These are phyloP conservation scores for Clostera curtula DNA, from an alignment of 2,888 invertebrate genomes.

Conservation along the genomic window DNA sequence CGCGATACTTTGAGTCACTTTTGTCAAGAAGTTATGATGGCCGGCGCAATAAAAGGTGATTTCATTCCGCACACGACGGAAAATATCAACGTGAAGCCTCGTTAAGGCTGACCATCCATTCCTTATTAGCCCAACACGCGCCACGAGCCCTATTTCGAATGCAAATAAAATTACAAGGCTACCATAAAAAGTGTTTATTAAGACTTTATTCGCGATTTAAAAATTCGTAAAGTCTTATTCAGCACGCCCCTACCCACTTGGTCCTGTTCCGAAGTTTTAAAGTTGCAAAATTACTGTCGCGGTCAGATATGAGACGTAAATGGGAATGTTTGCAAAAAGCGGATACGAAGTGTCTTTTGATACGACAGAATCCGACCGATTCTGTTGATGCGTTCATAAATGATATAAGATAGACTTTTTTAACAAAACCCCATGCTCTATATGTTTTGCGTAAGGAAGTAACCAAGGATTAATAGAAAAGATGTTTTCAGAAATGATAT, in stretches of 20 bases:
- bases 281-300: constrained; percentile 60
- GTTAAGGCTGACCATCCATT: constrained; percentile 56
- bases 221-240: constrained; percentile 71
- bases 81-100: constrained; percentile 47
- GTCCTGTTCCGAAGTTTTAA: constrained; percentile 56
- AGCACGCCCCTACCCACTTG: constrained; percentile 45
- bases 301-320: constrained; percentile 61
- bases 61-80: constrained; percentile 46
- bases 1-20: constrained; percentile 31
- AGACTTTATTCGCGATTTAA: constrained; percentile 67
- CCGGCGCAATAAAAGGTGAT: constrained; percentile 47
- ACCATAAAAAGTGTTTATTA: constrained; percentile 68
- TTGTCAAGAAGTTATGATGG: constrained; percentile 42
- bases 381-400: no score
- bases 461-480: no score
- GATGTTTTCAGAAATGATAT: no score
- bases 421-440: no score
- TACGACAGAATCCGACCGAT: constrained; percentile 53
- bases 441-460: no score
- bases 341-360: constrained; percentile 46
- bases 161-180: constrained; percentile 65
- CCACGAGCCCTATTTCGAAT: constrained; percentile 58
- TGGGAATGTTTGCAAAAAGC: constrained; percentile 54
- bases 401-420: no score
- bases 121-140: constrained; percentile 68